These are phyloP conservation scores for Drosophila mercatorum DNA, from an alignment of 2,888 invertebrate species.

Conservation along the genomic window DNA sequence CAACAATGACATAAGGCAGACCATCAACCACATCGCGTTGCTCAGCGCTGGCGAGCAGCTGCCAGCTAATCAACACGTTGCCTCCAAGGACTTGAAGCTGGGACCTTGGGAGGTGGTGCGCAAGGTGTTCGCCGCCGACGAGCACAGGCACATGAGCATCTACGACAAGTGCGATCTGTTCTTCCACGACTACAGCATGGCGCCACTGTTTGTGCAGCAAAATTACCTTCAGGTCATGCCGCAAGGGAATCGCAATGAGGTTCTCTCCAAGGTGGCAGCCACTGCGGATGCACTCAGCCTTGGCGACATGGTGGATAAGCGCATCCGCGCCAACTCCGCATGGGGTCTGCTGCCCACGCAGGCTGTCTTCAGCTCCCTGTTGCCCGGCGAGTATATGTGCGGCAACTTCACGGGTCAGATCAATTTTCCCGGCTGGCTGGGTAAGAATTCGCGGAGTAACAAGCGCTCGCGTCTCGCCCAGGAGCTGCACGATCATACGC, in stretches of 20 bases:
- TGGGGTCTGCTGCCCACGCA: conserved; percentile 95
- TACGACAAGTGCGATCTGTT: conserved; percentile 95
- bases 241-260: conserved; percentile 87
- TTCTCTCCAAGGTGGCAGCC: conserved; percentile 89
- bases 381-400: conserved; percentile 94
- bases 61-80: conserved; percentile 79
- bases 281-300: conserved; percentile 94
- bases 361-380: conserved; percentile 95
- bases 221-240: conserved; percentile 95
- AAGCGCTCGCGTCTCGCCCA: conserved; percentile 93
- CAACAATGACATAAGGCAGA: conserved; percentile 97
- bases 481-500: conserved; percentile 94
- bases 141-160: conserved; percentile 91
- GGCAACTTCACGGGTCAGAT: conserved; percentile 92
- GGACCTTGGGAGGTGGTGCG: conserved; percentile 97
- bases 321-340: conserved; percentile 91
- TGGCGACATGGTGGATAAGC: conserved; percentile 93
- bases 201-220: conserved; percentile 99
- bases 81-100: conserved; percentile 94
- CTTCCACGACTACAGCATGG: conserved; percentile 98
- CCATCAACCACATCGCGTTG: conserved; percentile 94
- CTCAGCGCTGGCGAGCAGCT: conserved; percentile 88
- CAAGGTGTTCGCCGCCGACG: conserved; percentile 93
- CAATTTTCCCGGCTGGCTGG: conserved; percentile 97
- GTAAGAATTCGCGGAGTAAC: conserved; percentile 94